Percentiles rank a stretch among this genome's conserved stretches.
phyloP scores from a whole-genome alignment of 2,888 invertebrate species.

The Nezara viridula region DNA sequence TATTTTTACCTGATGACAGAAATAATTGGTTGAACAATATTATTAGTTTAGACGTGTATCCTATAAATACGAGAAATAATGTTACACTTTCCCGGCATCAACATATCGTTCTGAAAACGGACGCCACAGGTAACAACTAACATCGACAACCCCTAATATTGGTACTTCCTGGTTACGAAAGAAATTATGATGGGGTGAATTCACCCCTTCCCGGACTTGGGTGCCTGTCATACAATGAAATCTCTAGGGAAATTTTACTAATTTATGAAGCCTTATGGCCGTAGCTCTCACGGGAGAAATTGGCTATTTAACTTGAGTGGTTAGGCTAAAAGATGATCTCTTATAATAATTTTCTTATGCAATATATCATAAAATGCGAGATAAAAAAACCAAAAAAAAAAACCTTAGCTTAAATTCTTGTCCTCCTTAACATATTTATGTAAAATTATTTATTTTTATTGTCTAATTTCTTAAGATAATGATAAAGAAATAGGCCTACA shows the following conservation, averaged over 20 bases:
- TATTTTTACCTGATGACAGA: too few relatives aligned
- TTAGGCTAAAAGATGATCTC: neutral
- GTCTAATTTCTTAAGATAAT: too few relatives aligned
- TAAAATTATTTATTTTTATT: too few relatives aligned
- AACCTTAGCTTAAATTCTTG: neutral
- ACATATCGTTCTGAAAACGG: neutral
- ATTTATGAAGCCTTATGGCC: slow-evolving; percentile 2
- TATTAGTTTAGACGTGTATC: too few relatives aligned
- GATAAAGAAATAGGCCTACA: too few relatives aligned
- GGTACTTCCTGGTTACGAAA: neutral
- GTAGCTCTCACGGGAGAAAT: neutral
- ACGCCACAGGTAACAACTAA: neutral
- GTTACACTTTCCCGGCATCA: too few relatives aligned
- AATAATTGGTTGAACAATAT: too few relatives aligned
- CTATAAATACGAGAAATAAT: too few relatives aligned
- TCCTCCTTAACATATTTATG: neutral
- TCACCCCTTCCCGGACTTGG: neutral
- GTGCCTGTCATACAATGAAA: neutral
- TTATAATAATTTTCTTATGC: neutral
- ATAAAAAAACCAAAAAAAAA: neutral
- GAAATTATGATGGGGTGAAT: neutral
- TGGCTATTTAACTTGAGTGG: slow-evolving; percentile 6
- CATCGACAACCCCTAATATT: neutral
- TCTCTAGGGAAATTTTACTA: neutral
- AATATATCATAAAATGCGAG: neutral